These are phyloP conservation scores for Kryptopterus vitreolus DNA, from an alignment of 2,797 vertebrate genomes.

Conservation along the genomic window DNA sequence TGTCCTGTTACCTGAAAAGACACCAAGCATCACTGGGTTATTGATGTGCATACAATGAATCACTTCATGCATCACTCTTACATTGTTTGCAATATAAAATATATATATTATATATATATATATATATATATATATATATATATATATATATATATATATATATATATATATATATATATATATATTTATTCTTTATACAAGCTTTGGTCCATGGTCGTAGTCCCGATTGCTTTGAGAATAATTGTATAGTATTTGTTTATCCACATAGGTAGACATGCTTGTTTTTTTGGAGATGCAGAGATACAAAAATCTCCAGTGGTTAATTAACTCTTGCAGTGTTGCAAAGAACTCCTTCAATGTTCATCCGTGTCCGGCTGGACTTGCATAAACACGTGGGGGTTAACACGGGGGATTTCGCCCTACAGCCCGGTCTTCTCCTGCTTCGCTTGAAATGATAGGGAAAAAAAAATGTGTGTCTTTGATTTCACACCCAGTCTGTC, in stretches of 20 bases:
- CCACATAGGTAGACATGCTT: conserved; percentile 1
- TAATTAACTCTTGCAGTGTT: conserved; percentile 20
- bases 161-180: too few relatives aligned
- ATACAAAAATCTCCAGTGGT: conserved; percentile 16
- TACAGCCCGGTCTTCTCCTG: conserved; percentile 12
- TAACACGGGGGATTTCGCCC: conserved; percentile 16
- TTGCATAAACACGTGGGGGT: conserved; percentile 14
- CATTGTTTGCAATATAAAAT: not conserved
- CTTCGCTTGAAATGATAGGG: not conserved
- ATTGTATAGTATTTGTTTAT: conserved; percentile 8
- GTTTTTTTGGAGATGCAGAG: conserved; percentile 29
- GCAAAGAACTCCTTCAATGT: conserved; percentile 18
- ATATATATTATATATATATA: too few relatives aligned
- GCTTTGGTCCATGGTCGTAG: not conserved
- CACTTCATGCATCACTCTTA: not conserved
- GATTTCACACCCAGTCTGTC: not conserved
- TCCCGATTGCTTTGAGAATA: not conserved
- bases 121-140: too few relatives aligned
- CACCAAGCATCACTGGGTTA: conserved; percentile 3
- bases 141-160: too few relatives aligned
- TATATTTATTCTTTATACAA: not conserved
- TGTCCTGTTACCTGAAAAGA: conserved; percentile 3
- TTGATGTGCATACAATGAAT: not conserved
- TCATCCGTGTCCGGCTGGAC: conserved; percentile 24
- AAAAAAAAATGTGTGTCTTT: conserved; percentile 4